Evolutionary conservation across 2,113 vertebrate species (phyloP), one percentile per base, ranked within the genome.

Genomic region (Oreochromis niloticus): DNA sequence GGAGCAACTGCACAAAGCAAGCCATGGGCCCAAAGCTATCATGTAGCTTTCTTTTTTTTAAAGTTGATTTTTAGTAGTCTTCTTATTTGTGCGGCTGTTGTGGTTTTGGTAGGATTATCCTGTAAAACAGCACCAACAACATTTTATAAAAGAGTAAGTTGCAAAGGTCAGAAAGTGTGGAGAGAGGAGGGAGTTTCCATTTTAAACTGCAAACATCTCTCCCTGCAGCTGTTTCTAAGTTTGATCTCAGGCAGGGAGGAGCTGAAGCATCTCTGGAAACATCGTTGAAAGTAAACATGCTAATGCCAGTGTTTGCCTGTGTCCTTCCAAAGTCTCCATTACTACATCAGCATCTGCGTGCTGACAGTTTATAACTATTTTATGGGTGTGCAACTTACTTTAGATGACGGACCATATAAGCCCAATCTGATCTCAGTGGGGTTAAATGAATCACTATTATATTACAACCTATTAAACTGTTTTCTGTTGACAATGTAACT

Each of bases 51-150:
- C 6, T 54, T 48, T 89, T 71, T 43, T 75, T 55, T 1, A 2
- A 52, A 66, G 73, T 17, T 63, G 80, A 22, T 32, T 81, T 91
- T 50, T 68, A 71, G 19, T 16, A 30, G 27, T 41, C n/a, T 5
- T 16, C 22, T 11, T 14, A 10, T 48, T 82, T 10, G 16, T 36
- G 13, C 17, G 27, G n/a, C 14, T 14, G 19, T 52, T 30, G 27
- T 30, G 11, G 7, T 79, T 84, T 84, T 43, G 19, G 3, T 19
- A 10, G 22, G 27, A 55, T 16, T 75, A 50, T 85, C 41, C 73
- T 83, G 81, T 84, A 48, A 73, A 93, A 86, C 84, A 83, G 84
- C 85, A 81, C 81, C 50, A 48, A n/a, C 36, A 61, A 88, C 86
- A 78, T 90, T 90, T 91, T 88, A 30, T 8, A 34, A 54, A 89